Evolutionary conservation across 1,140 invertebrate genomes (phyloP).

Genomic region (Augochlora pura): DNA sequence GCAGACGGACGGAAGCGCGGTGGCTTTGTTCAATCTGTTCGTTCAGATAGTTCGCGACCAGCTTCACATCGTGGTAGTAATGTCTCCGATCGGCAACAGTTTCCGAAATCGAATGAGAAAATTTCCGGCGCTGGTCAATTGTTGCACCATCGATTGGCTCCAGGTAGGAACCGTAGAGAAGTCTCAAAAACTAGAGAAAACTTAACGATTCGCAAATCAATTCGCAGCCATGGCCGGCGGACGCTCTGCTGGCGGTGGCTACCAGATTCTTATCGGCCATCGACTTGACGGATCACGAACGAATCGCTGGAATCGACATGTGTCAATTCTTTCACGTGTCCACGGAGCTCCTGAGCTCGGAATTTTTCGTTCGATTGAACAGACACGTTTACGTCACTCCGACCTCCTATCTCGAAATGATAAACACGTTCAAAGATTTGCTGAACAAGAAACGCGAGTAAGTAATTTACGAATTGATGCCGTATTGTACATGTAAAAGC

Average conservation of each 20-base stretch:
- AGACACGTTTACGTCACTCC: slow-evolving; percentile 96
- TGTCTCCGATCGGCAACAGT: slow-evolving; percentile 94
- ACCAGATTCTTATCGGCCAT: slow-evolving; percentile 92
- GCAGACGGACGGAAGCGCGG: slow-evolving; percentile 95
- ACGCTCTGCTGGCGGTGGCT: slow-evolving; percentile 95
- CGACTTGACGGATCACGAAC: slow-evolving; percentile 88
- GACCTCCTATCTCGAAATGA: slow-evolving; percentile 95
- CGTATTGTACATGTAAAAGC: too few species aligned
- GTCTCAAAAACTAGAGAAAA: too few species aligned
- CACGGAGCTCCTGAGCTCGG: slow-evolving; percentile 87
- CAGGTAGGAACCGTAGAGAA: slow-evolving; percentile 87
- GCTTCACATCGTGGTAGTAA: slow-evolving; percentile 94
- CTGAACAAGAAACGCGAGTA: slow-evolving; percentile 82
- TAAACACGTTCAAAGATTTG: slow-evolving; percentile 94
- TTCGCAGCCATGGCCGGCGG: slow-evolving; percentile 93
- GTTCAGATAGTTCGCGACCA: slow-evolving; percentile 94
- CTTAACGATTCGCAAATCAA: background rate
- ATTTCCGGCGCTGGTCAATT: slow-evolving; percentile 97
- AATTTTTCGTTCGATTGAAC: slow-evolving; percentile 86
- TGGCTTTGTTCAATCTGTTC: slow-evolving; percentile 96
- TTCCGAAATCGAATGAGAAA: slow-evolving; percentile 94
- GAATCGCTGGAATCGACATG: slow-evolving; percentile 89
- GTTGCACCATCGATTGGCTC: slow-evolving; percentile 99
- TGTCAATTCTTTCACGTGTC: slow-evolving; percentile 95
- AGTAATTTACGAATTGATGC: background rate